Evolutionary conservation across 2,797 vertebrate species (phyloP).

Genomic region (Aeoliscus strigatus): DNA sequence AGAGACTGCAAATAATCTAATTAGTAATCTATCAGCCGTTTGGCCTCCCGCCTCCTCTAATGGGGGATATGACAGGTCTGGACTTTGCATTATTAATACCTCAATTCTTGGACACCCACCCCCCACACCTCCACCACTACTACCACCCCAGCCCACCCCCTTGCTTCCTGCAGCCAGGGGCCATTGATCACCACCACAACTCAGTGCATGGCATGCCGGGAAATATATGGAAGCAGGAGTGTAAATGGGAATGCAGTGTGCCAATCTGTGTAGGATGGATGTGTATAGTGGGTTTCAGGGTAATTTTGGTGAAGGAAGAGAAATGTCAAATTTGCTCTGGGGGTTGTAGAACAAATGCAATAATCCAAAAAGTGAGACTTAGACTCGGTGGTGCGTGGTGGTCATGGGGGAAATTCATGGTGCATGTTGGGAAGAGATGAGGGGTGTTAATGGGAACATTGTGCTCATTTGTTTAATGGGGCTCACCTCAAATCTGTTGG

Average conservation of each 20-base stretch:
- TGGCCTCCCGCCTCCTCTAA: conserved; percentile 65
- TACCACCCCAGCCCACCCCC: too few species aligned
- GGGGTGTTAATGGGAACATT: conserved; percentile 51
- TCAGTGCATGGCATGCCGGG: conserved; percentile 44
- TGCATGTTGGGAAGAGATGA: conserved; percentile 29
- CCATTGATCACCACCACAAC: conserved; percentile 73
- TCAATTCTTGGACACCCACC: conserved; percentile 65
- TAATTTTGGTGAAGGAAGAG: conserved; percentile 6
- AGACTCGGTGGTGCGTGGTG: conserved; percentile 8
- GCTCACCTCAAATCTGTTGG: conserved; percentile 62
- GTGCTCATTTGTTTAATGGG: conserved; percentile 66
- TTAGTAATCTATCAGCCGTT: conserved; percentile 77
- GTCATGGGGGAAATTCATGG: conserved; percentile 13
- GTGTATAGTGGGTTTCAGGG: conserved; percentile 15
- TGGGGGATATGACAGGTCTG: conserved; percentile 72
- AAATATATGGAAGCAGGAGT: conserved; percentile 30
- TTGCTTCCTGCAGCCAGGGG: conserved; percentile 43
- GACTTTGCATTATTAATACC: conserved; percentile 79
- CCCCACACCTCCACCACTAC: conserved; percentile 2
- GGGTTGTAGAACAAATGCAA: conserved; percentile 2
- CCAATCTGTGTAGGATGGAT: conserved; percentile 13
- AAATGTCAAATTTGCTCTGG: conserved; percentile 7
- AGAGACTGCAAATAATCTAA: conserved; percentile 77
- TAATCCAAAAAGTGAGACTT: conserved; percentile 17
- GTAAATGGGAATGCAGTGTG: conserved; percentile 6